Evolutionary conservation across 2,113 vertebrate genomes (phyloP), one percentile per base, ranked within the genome.

Genomic region (Phycodurus eques): DNA sequence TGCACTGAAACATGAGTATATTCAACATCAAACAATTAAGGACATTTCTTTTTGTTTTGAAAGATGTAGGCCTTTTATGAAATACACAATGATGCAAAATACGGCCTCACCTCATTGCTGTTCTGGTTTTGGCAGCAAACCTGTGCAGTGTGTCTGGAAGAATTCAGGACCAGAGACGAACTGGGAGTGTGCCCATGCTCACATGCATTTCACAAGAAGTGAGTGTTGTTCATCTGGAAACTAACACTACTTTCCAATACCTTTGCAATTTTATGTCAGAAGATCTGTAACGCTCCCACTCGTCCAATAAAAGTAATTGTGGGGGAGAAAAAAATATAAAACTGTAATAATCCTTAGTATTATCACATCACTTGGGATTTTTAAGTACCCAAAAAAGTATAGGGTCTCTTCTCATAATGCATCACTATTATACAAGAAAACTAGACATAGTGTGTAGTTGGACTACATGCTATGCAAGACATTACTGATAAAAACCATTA

Each of bases 201-300:
- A 20, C 93, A 94, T 59, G 93, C 93, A 86, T 94, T 94, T 90
- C 93, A 94, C 88, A 94, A 93, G 93, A 94, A 94, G 93, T 94
- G 83, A 94, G 93, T 87, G 19, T 5, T 71, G 17, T 12, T 59
- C 11, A 46, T 46, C 4, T 46, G 14, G 19, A 66, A 54, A 31
- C 20, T 6, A 53, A 12, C 2, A 46, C 11, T n/a, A 51, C 27
- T 53, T 51, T 33, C 27, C 0, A 20, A 12, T 35, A 53, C 49
- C 13, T 12, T 35, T 68, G 4, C 4, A 9, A 12, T 42, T 35
- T 66, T 13, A 4, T 17, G 20, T 44, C 39, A 70, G 3, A 46
- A 27, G 14, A 35, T n/a, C 8, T 27, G 19, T 20, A 49, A 33
- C 2, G 43, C 53, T 59, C 13, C 9, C 20, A 43, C 2, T 31